Base-by-base conservation (phyloP, 1,140 invertebrate genomes). In the Pseudomyrmex gracilis region DNA sequence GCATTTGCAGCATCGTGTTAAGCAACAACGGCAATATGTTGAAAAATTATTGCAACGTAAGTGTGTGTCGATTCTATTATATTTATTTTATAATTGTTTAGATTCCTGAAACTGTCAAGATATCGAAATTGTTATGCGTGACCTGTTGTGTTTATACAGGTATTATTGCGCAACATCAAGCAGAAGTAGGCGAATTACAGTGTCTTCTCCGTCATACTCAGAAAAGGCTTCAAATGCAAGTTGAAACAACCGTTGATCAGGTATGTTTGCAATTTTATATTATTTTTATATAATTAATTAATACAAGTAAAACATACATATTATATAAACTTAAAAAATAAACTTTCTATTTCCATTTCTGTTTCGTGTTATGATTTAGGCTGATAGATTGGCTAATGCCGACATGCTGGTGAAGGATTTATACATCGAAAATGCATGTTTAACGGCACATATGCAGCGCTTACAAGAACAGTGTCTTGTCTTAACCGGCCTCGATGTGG, bases 401-500 rank as follows among this genome's bases (percentile, higher is more conserved):
- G 97, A 98, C 93, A 92, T 97, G 84, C 93, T 97, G 5, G 96
- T 97, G 1, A 97, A 97, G 92, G 97, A 97, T 92, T 93, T 98
- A 20, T 97, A 97, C 90, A 95, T 97, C n/a, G 97, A 98, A 93
- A 97, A 97, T 94, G 96, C 97, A 43, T 96, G 96, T 91, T 93
- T 97, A 78, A 95, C 95, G 15, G 95, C 96, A 7, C 95, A 95
- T 24, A 94, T 96, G n/a, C 96, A 96, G 90, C 93, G 95, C 68
- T 89, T 96, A 24, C 95, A 96, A 90, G 95, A 96, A 85, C 95
- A 96, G 70, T 95, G 93, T 89, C 92, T 94, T 49, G 92, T 95
- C 84, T 87, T 95, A 63, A 92, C 92, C 34, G 93, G 95, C 89
- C 93, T 92, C 70, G 93, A 91, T 82, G 90, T 92, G 67, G 93